Evolutionary conservation across 2,888 invertebrate genomes (phyloP).

Genomic region (Apamea sordens): DNA sequence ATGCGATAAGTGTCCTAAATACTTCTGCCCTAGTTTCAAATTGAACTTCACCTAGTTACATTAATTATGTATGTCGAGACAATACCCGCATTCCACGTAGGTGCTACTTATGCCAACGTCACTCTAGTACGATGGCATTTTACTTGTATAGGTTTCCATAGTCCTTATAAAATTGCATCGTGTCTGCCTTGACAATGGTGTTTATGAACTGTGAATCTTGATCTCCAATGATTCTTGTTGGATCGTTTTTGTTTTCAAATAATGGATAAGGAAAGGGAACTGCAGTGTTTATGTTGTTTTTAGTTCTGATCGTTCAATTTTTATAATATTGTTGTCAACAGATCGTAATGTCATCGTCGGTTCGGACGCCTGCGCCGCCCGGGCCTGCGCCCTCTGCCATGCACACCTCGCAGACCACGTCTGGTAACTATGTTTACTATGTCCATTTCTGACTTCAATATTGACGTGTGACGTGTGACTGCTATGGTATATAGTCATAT

Average conservation of each 20-base stretch:
- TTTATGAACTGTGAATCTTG: not conserved
- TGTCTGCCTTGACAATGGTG: not conserved
- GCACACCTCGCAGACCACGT: slow-evolving; percentile 86
- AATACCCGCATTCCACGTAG: slow-evolving; percentile 35
- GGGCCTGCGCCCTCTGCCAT: slow-evolving; percentile 80
- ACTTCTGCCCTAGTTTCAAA: slow-evolving; percentile 44
- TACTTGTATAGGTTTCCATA: not conserved
- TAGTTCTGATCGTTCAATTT: not conserved
- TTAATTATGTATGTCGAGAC: slow-evolving; percentile 33
- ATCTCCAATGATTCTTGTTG: not conserved
- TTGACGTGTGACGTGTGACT: not conserved
- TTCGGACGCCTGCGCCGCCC: slow-evolving; percentile 83
- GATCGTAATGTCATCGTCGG: slow-evolving; percentile 88
- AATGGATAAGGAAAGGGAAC: not conserved
- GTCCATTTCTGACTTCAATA: not conserved
- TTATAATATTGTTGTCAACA: slow-evolving; percentile 64
- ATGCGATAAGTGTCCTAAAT: slow-evolving; percentile 27
- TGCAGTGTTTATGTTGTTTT: not conserved
- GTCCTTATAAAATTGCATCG: slow-evolving; percentile 11
- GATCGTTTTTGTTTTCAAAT: not conserved
- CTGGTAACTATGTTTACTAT: slow-evolving; percentile 71
- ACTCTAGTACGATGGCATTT: slow-evolving; percentile 14
- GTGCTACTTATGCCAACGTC: slow-evolving; percentile 23
- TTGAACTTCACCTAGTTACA: slow-evolving; percentile 56
- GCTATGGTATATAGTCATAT: not conserved